Conservation (phyloP, 2,797 vertebrate species). For the Discoglossus pictus region DNA sequence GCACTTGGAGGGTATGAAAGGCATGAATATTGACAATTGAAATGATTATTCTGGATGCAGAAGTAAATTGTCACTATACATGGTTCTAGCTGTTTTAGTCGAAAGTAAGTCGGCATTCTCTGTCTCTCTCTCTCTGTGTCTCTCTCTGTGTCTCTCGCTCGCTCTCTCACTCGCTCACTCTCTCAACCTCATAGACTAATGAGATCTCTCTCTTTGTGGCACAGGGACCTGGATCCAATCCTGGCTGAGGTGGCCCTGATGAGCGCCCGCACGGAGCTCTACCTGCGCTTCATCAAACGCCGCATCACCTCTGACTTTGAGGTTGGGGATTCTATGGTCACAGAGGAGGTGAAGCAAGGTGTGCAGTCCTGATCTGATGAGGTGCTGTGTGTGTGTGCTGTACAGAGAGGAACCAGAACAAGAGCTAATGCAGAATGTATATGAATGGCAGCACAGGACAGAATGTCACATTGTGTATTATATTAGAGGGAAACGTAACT, state of each 20-base stretch:
- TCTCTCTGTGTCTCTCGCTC: slow-evolving; percentile 12
- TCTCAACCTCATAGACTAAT: neutral
- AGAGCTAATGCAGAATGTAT: no score
- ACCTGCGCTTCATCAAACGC: slow-evolving; percentile 89
- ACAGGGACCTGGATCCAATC: slow-evolving; percentile 90
- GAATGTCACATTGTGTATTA: no score
- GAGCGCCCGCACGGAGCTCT: slow-evolving; percentile 93
- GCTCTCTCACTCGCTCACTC: slow-evolving; percentile 28
- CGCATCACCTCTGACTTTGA: slow-evolving; percentile 91
- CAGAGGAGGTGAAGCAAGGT: slow-evolving; percentile 85
- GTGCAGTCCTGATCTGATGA: slow-evolving; percentile 4
- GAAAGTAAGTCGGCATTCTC: no score
- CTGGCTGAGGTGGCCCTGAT: slow-evolving; percentile 92
- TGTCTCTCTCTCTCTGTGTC: neutral
- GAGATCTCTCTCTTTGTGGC: slow-evolving; percentile 8
- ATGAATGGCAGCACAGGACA: no score
- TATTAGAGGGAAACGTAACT: no score
- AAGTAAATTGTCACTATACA: no score
- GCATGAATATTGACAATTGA: no score
- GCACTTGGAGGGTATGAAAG: no score
- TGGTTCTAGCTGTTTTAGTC: no score
- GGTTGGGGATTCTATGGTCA: slow-evolving; percentile 81
- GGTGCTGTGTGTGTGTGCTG: neutral
- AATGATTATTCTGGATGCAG: no score
- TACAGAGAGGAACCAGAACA: no score